Evolutionary conservation across 64 coral and sea anemone genomes (phyloP).

Genomic region (Stichodactyla mertensii): DNA sequence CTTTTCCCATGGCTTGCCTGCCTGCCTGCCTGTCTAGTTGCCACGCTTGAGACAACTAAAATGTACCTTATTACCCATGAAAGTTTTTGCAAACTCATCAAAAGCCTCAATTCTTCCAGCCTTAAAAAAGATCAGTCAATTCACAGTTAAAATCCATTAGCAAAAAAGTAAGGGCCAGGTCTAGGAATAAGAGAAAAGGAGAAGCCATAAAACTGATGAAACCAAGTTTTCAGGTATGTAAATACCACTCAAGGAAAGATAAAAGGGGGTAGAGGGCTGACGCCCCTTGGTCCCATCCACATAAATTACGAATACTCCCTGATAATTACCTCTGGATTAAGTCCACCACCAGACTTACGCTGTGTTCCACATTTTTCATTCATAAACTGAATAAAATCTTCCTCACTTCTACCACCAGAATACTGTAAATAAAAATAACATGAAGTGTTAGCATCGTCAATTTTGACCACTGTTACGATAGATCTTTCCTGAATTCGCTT

Average conservation of each 20-base stretch:
- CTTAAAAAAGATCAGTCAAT: not conserved
- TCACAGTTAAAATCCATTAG: no score
- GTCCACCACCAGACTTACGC: conserved; percentile 65
- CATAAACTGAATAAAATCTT: conserved; percentile 84
- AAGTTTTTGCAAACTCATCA: conserved; percentile 72
- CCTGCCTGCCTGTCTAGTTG: no score
- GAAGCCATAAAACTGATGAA: no score
- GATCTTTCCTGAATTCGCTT: no score
- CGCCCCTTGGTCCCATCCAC: no score
- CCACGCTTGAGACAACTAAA: not conserved
- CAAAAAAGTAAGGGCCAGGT: not conserved
- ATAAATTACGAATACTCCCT: no score
- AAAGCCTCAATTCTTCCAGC: conserved; percentile 77
- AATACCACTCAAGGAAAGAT: no score
- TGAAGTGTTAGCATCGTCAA: not conserved
- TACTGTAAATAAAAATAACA: conserved; percentile 40
- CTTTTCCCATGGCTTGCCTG: no score
- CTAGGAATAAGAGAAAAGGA: no score
- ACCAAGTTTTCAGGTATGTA: no score
- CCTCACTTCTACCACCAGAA: conserved; percentile 51
- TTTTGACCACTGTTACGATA: not conserved
- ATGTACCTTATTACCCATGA: conserved; percentile 67
- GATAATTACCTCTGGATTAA: conserved; percentile 37
- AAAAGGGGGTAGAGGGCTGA: no score
- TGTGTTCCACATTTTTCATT: conserved; percentile 85